Evolutionary conservation across 2,797 vertebrate species (phyloP).

Genomic region (Vireo griseus): DNA sequence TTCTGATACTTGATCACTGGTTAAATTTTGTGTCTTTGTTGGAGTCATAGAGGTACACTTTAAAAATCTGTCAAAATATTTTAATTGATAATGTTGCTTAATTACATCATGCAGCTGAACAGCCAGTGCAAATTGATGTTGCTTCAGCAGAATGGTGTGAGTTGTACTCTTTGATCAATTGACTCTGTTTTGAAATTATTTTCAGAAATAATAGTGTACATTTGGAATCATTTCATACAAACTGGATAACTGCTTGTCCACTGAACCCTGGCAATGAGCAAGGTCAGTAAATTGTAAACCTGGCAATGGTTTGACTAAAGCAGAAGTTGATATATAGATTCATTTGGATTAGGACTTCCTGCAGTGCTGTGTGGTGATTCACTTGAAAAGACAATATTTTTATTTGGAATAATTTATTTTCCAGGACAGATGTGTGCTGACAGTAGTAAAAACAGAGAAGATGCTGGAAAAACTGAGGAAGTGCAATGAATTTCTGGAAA

Average conservation of each 20-base stretch:
- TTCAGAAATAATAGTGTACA: not conserved
- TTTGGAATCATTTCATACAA: not conserved
- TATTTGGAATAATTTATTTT: not conserved
- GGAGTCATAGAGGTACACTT: not conserved
- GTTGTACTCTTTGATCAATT: not conserved
- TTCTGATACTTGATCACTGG: not conserved
- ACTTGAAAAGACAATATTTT: not conserved
- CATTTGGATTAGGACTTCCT: not conserved
- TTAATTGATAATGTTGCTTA: not conserved
- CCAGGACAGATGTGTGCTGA: not conserved
- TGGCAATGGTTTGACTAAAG: not conserved
- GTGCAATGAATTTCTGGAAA: not conserved
- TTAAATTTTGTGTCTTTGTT: not conserved
- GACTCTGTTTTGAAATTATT: not conserved
- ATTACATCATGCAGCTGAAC: not conserved
- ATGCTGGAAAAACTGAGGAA: not conserved
- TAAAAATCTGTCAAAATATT: not conserved
- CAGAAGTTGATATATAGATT: not conserved
- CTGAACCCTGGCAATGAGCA: not conserved
- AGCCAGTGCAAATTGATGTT: not conserved
- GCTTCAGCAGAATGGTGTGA: not conserved
- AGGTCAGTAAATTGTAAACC: not conserved
- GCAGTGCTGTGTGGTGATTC: not conserved
- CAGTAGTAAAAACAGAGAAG: not conserved
- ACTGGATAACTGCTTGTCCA: not conserved